Conservation (phyloP, 2,797 vertebrate genomes). For the Manis pentadactyla region DNA sequence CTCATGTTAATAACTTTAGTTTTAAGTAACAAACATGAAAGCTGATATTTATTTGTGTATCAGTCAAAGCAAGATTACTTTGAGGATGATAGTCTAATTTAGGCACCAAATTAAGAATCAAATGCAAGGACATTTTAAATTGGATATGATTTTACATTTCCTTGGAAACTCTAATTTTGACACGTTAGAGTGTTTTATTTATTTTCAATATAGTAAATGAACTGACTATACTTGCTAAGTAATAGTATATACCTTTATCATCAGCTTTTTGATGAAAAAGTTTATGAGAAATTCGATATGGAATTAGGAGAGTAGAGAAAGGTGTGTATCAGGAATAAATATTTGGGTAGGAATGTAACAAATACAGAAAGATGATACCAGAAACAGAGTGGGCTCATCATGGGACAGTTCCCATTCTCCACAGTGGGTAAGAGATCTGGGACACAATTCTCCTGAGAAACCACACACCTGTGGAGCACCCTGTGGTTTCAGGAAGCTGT, state of each 20-base stretch:
- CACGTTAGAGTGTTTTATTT: slow-evolving; percentile 17
- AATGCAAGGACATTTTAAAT: slow-evolving; percentile 24
- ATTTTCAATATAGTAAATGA: slow-evolving; percentile 27
- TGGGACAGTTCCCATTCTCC: not conserved
- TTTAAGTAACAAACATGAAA: not conserved
- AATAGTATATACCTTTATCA: slow-evolving; percentile 15
- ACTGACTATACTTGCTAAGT: not conserved
- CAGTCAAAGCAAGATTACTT: slow-evolving; percentile 5
- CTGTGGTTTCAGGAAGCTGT: not conserved
- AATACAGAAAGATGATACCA: not conserved
- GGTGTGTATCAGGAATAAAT: not conserved
- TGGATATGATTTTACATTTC: slow-evolving; percentile 6
- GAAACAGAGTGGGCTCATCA: not conserved
- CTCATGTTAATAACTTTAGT: slow-evolving; percentile 29
- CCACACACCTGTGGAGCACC: fast-evolving
- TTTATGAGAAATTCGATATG: not conserved
- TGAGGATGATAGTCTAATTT: not conserved
- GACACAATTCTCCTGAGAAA: not conserved
- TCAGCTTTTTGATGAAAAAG: not conserved
- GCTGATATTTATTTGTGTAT: not conserved
- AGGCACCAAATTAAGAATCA: slow-evolving; percentile 6
- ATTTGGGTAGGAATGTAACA: not conserved
- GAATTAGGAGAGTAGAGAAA: not conserved
- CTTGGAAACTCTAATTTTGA: not conserved
- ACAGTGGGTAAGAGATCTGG: not conserved